Evolutionary conservation across 2,797 vertebrate genomes (phyloP).

Genomic region (Picus viridis): DNA sequence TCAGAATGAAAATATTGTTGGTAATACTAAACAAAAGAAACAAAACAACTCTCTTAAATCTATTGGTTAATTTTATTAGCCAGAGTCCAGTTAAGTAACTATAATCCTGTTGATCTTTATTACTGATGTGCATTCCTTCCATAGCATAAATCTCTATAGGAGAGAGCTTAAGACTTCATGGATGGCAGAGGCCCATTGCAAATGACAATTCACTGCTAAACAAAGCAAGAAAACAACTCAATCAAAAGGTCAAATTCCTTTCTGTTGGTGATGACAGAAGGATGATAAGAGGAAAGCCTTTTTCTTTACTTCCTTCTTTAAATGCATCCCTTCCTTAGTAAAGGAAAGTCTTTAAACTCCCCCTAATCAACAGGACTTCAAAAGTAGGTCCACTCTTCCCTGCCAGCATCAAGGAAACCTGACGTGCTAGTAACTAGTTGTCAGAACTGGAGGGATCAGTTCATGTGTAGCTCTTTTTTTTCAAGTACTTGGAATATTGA

Average conservation of each 20-base stretch:
- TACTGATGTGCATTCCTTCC: conserved; percentile 70
- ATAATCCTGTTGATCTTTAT: conserved; percentile 65
- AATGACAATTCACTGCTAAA: conserved; percentile 66
- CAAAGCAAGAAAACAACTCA: conserved; percentile 71
- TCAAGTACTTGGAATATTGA: not conserved
- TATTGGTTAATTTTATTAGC: conserved; percentile 56
- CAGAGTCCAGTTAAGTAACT: conserved; percentile 61
- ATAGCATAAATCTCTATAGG: conserved; percentile 62
- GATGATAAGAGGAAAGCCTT: conserved; percentile 52
- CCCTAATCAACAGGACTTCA: conserved; percentile 15
- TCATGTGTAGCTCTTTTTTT: not conserved
- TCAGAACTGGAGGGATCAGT: not conserved
- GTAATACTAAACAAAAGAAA: conserved; percentile 9
- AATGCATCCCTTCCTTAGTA: conserved; percentile 36
- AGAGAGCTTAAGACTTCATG: conserved; percentile 60
- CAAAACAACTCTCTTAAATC: conserved; percentile 41
- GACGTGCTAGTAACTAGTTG: not conserved
- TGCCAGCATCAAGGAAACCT: not conserved
- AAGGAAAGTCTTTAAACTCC: conserved; percentile 39
- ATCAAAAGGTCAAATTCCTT: conserved; percentile 72
- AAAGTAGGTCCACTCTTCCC: not conserved
- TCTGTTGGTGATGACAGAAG: conserved; percentile 55
- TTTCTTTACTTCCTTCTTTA: conserved; percentile 61
- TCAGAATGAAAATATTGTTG: conserved; percentile 4
- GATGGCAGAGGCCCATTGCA: conserved; percentile 33